Evolutionary conservation across 2,797 vertebrate species (phyloP).

Genomic region (Nyctalus aviator): DNA sequence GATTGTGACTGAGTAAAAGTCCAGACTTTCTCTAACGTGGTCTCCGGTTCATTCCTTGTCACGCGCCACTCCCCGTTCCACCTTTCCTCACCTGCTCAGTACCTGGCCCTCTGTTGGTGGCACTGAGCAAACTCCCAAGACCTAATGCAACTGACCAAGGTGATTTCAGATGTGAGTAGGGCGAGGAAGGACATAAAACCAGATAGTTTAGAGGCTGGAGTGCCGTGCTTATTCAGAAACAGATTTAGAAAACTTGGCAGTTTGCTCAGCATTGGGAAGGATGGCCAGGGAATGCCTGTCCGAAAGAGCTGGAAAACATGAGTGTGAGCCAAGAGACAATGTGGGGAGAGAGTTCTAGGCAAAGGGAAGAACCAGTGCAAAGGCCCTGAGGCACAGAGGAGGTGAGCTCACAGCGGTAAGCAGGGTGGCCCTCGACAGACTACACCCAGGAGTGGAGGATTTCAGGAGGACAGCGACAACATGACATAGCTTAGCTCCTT

Average conservation of each 20-base stretch:
- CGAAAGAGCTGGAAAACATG: not conserved
- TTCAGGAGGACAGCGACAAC: not conserved
- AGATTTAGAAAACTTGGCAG: not conserved
- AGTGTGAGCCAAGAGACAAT: not conserved
- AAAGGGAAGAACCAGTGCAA: not conserved
- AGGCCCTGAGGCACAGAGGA: not conserved
- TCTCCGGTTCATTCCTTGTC: conserved; percentile 28
- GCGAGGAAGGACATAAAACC: not conserved
- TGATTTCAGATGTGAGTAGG: not conserved
- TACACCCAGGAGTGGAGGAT: not conserved
- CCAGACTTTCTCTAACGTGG: conserved; percentile 67
- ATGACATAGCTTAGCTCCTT: not conserved
- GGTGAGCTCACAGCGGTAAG: not conserved
- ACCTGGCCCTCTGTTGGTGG: not conserved
- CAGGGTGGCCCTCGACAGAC: not conserved
- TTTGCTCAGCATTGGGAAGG: not conserved
- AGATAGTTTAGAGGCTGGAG: not conserved
- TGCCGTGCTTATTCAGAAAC: not conserved
- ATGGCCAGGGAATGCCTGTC: not conserved
- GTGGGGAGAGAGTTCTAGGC: not conserved
- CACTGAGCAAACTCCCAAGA: not conserved
- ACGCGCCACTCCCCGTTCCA: not conserved
- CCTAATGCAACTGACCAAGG: not conserved
- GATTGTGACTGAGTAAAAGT: conserved; percentile 71
- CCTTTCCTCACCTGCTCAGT: not conserved